A percentile compares a stretch with the other conserved stretches of the same genome.
phyloP scores from a whole-genome alignment of 2,113 vertebrate genomes.

The Thunnus maccoyii region DNA sequence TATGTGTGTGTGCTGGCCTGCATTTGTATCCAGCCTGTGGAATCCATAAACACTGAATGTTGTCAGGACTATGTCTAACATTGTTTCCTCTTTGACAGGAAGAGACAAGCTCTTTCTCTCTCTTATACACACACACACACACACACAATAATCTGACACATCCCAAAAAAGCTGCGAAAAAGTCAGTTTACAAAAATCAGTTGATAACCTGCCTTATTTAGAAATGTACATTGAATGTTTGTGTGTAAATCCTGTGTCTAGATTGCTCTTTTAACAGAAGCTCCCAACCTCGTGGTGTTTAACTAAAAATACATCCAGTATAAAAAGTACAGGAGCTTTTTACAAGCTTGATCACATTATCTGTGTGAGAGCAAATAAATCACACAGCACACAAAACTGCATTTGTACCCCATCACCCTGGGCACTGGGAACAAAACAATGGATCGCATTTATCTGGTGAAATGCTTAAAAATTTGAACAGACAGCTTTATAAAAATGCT shows the following conservation, averaged over 20 bases:
- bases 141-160: neutral
- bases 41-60: slow-evolving; percentile 58
- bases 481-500: neutral
- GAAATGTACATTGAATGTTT: neutral
- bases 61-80: slow-evolving; percentile 42
- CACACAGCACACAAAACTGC: slow-evolving; percentile 12
- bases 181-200: neutral
- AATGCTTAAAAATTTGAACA: slow-evolving; percentile 26
- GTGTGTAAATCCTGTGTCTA: neutral
- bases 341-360: slow-evolving; percentile 44
- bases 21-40: slow-evolving; percentile 52
- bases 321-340: neutral
- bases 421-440: slow-evolving; percentile 29
- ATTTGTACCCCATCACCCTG: slow-evolving; percentile 36
- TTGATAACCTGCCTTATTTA: slow-evolving; percentile 4
- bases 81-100: slow-evolving; percentile 50
- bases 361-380: neutral
- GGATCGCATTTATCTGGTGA: slow-evolving; percentile 29
- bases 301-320: slow-evolving; percentile 21
- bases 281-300: neutral
- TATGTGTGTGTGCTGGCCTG: slow-evolving; percentile 30
- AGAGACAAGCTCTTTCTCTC: slow-evolving; percentile 9
- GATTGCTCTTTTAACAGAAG: slow-evolving; percentile 18
- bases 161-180: slow-evolving; percentile 2
- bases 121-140: neutral